Evolutionary conservation across 2,113 vertebrate species (phyloP), one percentile per base, ranked within the genome.

Genomic region (Gasterosteus nipponicus): DNA sequence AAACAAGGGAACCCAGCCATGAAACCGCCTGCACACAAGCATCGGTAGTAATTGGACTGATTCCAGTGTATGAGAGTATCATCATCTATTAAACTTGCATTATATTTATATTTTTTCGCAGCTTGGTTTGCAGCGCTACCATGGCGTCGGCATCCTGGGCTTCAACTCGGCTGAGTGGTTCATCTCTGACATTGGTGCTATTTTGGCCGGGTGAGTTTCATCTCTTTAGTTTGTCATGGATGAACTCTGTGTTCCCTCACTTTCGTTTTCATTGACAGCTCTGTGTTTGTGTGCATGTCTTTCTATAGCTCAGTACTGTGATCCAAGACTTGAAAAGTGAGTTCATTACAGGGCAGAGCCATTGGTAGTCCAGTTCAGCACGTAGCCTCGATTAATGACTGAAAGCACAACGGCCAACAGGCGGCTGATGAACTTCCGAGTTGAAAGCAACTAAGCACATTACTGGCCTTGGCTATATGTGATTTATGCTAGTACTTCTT

Each of bases 141-240:
- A 97, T 0, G 95, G 96, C 0, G 97, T 99, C 0, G 95, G 97
- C 33, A 97, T 99, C 84, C 88, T 99, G 85, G 98, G 97, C 10
- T 98, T 96, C 77, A 99, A 99, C 93, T 96, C 97, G 0, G 39
- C 75, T 0, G 96, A 98, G 92, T 99, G 98, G 98, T 94, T 97
- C 71, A 92, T 98, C 4, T 71, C 96, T 0, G 96, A 97, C 77
- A 83, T 99, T 0, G 97, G 91, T 6, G 89, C 96, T 10, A 96
- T 98, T 87, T 63, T 99, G 15, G 97, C 97, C 2, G 97, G 98
- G 98, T 99, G 91, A 93, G 95, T 67, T 42, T 16, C 7, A 8
- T 4, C 11, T 56, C 31, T 69, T 26, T 39, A 73, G 15, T 42
- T 15, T 65, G 29, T 60, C 4, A 15, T 11, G 14, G 10, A 35